Evolutionary conservation across 1,140 invertebrate genomes (phyloP).

Genomic region (Fopius arisanus): DNA sequence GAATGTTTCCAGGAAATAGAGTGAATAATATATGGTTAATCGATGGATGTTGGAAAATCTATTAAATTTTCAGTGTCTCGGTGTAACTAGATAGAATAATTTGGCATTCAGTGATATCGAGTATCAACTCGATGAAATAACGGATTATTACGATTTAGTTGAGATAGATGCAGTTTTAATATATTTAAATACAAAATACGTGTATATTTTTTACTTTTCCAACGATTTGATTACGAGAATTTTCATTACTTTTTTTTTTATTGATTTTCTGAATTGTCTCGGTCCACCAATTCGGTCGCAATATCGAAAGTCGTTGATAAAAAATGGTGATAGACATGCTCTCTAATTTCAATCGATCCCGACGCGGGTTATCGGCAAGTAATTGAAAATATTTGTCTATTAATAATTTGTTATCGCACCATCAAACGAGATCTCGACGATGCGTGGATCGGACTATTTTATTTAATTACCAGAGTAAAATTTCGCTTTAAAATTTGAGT

Average conservation of each 20-base stretch:
- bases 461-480: background rate
- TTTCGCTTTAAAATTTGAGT: background rate
- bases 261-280: background rate
- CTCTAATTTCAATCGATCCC: constrained; percentile 21
- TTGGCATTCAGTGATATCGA: constrained; percentile 2
- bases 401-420: background rate
- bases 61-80: constrained; percentile 40
- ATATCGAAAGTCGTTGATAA: background rate
- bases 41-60: constrained; percentile 37
- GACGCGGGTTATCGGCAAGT: background rate
- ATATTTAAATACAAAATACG: background rate
- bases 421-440: background rate
- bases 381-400: background rate
- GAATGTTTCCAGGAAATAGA: background rate
- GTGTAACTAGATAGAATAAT: constrained; percentile 35
- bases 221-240: background rate
- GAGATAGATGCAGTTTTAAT: background rate
- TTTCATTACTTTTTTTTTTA: background rate
- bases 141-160: background rate
- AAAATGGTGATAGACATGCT: constrained; percentile 19
- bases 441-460: background rate
- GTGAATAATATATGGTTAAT: background rate
- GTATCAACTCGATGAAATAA: background rate
- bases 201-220: background rate
- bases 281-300: background rate